Evolutionary conservation across 2,888 invertebrate species (phyloP).

Genomic region (Scaptomyza flava): DNA sequence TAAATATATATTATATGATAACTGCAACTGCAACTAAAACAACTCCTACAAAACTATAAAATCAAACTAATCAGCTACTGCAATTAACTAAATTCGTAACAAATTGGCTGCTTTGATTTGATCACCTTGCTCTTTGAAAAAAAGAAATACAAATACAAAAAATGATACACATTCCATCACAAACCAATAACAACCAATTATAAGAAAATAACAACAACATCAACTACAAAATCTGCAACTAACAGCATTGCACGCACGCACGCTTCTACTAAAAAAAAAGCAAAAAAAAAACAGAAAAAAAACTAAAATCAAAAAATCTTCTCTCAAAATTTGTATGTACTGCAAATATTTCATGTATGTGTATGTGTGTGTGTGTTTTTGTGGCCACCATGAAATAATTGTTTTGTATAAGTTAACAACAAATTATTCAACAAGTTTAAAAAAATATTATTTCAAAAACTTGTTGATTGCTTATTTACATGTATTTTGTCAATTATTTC

Average conservation of each 20-base stretch:
- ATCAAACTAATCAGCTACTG: conserved; percentile 28
- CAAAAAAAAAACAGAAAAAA: conserved; percentile 26
- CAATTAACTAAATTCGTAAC: conserved; percentile 47
- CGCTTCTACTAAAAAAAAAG: conserved; percentile 47
- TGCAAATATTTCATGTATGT: conserved; percentile 48
- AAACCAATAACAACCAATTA: conserved; percentile 33
- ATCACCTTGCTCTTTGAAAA: conserved; percentile 56
- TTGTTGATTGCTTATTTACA: background rate
- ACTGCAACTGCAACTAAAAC: conserved; percentile 30
- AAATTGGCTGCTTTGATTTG: conserved; percentile 75
- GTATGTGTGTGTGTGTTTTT: conserved; percentile 19
- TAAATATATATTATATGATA: background rate
- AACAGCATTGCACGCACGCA: conserved; percentile 62
- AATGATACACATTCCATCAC: conserved; percentile 44
- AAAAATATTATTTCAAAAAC: background rate
- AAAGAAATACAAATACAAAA: background rate
- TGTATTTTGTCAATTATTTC: conserved; percentile 31
- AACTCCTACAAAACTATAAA: conserved; percentile 22
- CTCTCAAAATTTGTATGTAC: conserved; percentile 66
- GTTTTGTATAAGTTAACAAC: background rate
- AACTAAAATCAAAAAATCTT: conserved; percentile 27
- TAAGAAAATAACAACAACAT: conserved; percentile 9
- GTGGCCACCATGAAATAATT: conserved; percentile 23
- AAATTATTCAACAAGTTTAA: background rate
- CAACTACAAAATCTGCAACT: conserved; percentile 38